A percentile compares a stretch with the other conserved stretches of the same genome.
phyloP scores from a whole-genome alignment of 2,113 vertebrate species.

The Hemiprocne comata region DNA sequence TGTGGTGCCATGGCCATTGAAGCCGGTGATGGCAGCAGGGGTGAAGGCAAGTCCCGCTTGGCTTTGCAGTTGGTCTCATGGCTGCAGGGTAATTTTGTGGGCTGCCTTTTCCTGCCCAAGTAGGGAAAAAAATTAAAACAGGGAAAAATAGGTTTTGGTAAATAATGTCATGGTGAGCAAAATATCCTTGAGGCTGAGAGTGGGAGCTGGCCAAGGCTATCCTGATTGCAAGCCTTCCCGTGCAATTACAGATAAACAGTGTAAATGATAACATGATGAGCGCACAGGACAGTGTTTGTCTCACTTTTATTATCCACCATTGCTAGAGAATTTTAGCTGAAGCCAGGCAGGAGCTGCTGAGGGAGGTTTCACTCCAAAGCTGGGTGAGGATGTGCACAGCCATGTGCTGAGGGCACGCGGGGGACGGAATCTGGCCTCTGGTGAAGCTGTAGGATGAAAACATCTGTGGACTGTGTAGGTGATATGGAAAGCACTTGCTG shows the following conservation, averaged over 20 bases:
- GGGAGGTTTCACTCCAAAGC: background rate
- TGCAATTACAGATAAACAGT: conserved; percentile 56
- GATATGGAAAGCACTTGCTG: background rate
- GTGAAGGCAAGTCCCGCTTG: background rate
- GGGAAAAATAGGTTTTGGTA: background rate
- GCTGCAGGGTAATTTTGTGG: background rate
- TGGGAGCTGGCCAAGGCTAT: conserved; percentile 48
- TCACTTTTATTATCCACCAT: background rate
- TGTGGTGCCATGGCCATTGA: fast-evolving
- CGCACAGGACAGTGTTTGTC: background rate
- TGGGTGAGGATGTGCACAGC: fast-evolving
- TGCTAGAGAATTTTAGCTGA: background rate
- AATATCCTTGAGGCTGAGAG: background rate
- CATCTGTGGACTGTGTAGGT: fast-evolving
- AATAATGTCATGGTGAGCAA: conserved; percentile 11
- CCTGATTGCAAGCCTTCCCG: conserved; percentile 53
- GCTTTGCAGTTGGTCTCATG: background rate
- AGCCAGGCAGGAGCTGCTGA: background rate
- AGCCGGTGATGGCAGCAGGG: background rate
- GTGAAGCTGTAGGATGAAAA: fast-evolving
- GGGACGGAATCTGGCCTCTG: background rate
- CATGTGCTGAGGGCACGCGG: fast-evolving
- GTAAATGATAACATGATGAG: conserved; percentile 19
- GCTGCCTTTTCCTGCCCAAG: background rate
- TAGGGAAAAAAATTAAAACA: background rate